Evolutionary conservation across 1,140 invertebrate genomes (phyloP), one percentile per base, ranked within the genome.

Genomic region (Drosophila biarmipes): DNA sequence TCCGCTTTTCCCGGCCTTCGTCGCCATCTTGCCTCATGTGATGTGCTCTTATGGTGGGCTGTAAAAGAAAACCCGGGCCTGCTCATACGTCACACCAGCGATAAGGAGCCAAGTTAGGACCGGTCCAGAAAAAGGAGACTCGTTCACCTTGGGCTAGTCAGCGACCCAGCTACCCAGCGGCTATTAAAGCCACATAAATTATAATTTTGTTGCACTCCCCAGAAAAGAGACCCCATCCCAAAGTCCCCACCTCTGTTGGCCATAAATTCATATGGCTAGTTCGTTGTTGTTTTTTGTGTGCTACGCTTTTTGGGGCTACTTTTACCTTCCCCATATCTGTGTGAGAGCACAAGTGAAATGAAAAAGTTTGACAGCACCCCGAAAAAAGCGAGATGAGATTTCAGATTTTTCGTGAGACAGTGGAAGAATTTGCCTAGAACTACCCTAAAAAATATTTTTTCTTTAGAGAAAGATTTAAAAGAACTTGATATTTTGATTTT

Each of bases 141-240:
- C 63, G 34, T 69, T 69, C 63, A 69, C 66, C 66, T 69, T 69
- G 63, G 62, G n/a, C n/a, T n/a, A n/a, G n/a, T n/a, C n/a, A n/a
- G n/a, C n/a, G n/a, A n/a, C n/a, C n/a, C n/a, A 49, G 71, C 58
- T 72, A 71, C 51, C 78, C 82, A 77, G 56, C 76, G 84, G 84
- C 84, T 80, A 89, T 89, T 89, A 89, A 89, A 89, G 84, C 79
- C 84, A 89, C 84, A 89, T 89, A 89, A 89, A 89, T 89, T 89
- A 89, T 89, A 89, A 89, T 89, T 86, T 89, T 89, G 84, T 84
- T 89, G 84, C 84, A 89, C 64, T 73, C 29, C n/a, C 48, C n/a
- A 34, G 21, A 8, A 27, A 2, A 31, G 15, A 31, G 17, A 15
- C 29, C 35, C 58, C 55, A 21, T 7, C 35, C 54, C 51, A 56